Conservation (phyloP, 1,140 invertebrate genomes). For the Drosophila grimshawi region DNA sequence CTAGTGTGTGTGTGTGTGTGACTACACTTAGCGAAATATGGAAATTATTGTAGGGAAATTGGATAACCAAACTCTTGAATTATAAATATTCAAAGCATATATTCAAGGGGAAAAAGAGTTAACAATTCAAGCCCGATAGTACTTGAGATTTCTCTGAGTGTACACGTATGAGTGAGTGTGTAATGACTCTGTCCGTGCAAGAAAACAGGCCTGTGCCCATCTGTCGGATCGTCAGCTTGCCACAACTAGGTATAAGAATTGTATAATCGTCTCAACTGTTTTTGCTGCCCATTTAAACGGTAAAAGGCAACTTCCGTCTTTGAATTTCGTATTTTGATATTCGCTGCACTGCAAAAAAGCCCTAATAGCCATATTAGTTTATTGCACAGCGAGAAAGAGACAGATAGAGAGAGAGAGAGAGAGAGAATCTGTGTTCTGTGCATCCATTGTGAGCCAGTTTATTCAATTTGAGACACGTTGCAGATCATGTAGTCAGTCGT, state of each 20-base stretch:
- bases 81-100: too few relatives aligned
- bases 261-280: constrained; percentile 36
- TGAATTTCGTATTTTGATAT: constrained; percentile 35
- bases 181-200: constrained; percentile 4
- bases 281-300: constrained; percentile 38
- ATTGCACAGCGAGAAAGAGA: not conserved
- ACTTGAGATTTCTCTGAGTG: too few relatives aligned
- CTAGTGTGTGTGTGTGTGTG: constrained; percentile 3
- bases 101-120: too few relatives aligned
- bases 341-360: constrained; percentile 3
- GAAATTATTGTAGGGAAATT: too few relatives aligned
- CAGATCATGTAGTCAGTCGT: constrained; percentile 2
- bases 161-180: not conserved
- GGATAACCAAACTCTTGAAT: too few relatives aligned
- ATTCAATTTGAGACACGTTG: not conserved
- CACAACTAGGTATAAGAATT: constrained; percentile 12
- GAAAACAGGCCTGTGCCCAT: constrained; percentile 10
- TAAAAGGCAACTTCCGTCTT: constrained; percentile 78
- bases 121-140: too few relatives aligned
- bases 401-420: too few relatives aligned
- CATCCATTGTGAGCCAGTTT: not conserved
- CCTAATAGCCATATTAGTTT: constrained; percentile 74
- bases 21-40: too few relatives aligned
- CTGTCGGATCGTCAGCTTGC: constrained; percentile 23
- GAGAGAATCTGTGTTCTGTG: too few relatives aligned